Percentiles rank a stretch among this genome's conserved stretches.
Conservation (phyloP, 2,888 invertebrate species). For the Linnaemya vulpina region DNA sequence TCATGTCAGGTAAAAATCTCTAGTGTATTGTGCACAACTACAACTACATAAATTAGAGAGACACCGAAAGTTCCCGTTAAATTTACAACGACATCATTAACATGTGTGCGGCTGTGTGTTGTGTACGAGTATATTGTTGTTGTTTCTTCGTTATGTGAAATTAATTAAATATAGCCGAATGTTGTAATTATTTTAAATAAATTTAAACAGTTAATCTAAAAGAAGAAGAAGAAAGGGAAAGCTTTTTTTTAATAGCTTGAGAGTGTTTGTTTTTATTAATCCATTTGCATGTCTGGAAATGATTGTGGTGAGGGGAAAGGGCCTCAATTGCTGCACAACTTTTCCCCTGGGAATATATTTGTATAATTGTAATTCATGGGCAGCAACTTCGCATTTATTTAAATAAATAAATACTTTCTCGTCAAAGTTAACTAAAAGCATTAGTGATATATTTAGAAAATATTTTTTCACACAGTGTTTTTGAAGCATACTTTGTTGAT, state of each 20-base stretch:
- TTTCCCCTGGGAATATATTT: conserved; percentile 2
- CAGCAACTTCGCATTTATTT: background rate
- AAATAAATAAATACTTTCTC: background rate
- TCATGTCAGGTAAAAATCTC: conserved; percentile 67
- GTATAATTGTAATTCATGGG: background rate
- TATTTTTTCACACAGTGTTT: too few species aligned
- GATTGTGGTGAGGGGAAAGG: background rate
- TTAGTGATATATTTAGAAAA: too few species aligned
- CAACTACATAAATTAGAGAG: conserved; percentile 36
- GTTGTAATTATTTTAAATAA: conserved; percentile 51
- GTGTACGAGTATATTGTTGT: background rate
- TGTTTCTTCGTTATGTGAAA: conserved; percentile 22
- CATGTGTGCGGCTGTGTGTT: conserved; percentile 4
- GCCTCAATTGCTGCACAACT: background rate
- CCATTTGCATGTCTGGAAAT: background rate
- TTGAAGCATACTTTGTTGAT: too few species aligned
- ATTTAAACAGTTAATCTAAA: conserved; percentile 14
- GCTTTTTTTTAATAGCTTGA: background rate
- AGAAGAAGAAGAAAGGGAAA: background rate
- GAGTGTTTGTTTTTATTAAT: background rate
- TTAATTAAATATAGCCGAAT: conserved; percentile 52
- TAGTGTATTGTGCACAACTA: conserved; percentile 59
- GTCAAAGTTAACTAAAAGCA: background rate
- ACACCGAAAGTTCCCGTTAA: conserved; percentile 23
- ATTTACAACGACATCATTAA: conserved; percentile 41